Conservation (phyloP, 2,797 vertebrate species). For the Etheostoma perlongum region DNA sequence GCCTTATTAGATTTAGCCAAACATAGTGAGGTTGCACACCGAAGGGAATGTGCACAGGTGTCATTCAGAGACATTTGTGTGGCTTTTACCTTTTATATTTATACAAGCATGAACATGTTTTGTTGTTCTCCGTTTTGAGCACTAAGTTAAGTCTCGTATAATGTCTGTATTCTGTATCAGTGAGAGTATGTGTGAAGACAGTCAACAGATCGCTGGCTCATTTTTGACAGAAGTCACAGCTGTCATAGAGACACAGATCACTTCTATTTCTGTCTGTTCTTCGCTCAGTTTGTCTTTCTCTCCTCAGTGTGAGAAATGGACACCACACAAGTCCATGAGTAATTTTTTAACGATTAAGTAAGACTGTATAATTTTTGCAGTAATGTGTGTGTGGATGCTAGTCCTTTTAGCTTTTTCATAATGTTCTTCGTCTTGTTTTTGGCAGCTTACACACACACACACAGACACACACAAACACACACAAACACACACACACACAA, state of each 20-base stretch:
- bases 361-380: constrained; percentile 5
- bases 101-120: background rate
- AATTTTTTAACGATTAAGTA: constrained; percentile 3
- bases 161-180: background rate
- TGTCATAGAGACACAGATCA: constrained; percentile 31
- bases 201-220: constrained; percentile 16
- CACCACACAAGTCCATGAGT: constrained; percentile 22
- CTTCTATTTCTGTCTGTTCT: constrained; percentile 46
- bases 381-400: constrained; percentile 22
- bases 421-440: constrained; percentile 34
- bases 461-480: background rate
- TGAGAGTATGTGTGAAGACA: constrained; percentile 12
- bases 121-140: background rate
- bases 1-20: background rate
- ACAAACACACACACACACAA: background rate
- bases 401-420: constrained; percentile 12
- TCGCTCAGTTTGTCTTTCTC: constrained; percentile 20
- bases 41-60: constrained; percentile 10
- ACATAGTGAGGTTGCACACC: background rate
- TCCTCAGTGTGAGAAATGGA: constrained; percentile 18
- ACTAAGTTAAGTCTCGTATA: background rate
- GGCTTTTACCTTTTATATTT: constrained; percentile 13
- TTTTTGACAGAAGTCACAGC: constrained; percentile 35
- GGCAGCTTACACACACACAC: constrained; percentile 25
- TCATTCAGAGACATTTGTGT: constrained; percentile 11